Evolutionary conservation across 2,888 invertebrate species (phyloP).

Genomic region (Camponotus fellah): DNA sequence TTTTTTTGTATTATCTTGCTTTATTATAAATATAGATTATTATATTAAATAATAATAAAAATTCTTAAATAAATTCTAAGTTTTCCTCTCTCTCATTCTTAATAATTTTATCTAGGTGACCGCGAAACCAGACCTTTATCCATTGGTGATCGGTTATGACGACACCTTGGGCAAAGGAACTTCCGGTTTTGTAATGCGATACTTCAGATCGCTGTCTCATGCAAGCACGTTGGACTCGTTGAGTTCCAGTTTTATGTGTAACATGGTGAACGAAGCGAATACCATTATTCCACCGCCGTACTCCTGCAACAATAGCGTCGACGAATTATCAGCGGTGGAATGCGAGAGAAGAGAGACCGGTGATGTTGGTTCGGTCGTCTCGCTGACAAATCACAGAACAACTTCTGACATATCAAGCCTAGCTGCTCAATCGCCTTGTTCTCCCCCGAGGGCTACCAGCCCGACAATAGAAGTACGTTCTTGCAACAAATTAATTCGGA

Average conservation of each 20-base stretch:
- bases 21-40: background rate
- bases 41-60: background rate
- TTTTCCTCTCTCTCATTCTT: background rate
- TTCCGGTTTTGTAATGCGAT: constrained; percentile 95
- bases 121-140: constrained; percentile 94
- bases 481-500: background rate
- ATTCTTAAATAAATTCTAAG: too few relatives aligned
- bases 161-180: constrained; percentile 89
- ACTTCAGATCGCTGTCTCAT: constrained; percentile 93
- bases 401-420: constrained; percentile 91
- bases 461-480: constrained; percentile 90
- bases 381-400: constrained; percentile 86
- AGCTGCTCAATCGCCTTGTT: constrained; percentile 90
- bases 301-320: constrained; percentile 92
- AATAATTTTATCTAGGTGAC: constrained; percentile 89
- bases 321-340: constrained; percentile 86
- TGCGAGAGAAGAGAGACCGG: constrained; percentile 81
- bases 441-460: constrained; percentile 94
- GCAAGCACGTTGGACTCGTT: constrained; percentile 95
- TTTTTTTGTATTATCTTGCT: background rate
- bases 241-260: constrained; percentile 95
- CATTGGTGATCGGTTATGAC: constrained; percentile 93
- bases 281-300: constrained; percentile 94
- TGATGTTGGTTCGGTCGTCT: constrained; percentile 82
- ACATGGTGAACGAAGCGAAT: constrained; percentile 94